Evolutionary conservation across 2,113 vertebrate genomes (phyloP).

Genomic region (Elgaria multicarinata): DNA sequence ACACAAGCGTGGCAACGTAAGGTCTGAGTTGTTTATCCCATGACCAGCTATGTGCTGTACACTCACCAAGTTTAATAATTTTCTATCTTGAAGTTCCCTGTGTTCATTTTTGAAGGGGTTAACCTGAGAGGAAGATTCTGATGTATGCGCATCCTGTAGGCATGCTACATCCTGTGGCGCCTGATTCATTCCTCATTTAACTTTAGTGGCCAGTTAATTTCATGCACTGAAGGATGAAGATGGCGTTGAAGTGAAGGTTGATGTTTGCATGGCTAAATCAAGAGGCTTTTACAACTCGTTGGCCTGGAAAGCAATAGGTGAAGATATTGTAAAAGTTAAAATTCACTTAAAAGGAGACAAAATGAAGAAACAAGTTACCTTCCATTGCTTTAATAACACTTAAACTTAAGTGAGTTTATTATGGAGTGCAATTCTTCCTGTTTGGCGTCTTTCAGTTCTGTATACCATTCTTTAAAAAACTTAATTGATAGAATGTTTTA

Average conservation of each 20-base stretch:
- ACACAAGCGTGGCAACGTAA: too few species aligned
- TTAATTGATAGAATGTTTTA: slow-evolving; percentile 6
- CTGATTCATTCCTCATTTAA: slow-evolving; percentile 35
- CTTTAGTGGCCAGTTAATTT: not conserved
- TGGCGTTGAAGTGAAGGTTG: slow-evolving; percentile 27
- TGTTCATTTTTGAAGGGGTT: too few species aligned
- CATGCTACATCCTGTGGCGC: slow-evolving; percentile 8
- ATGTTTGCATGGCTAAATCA: not conserved
- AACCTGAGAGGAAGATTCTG: too few species aligned
- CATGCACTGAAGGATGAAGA: not conserved
- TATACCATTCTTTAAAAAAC: not conserved
- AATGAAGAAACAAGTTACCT: not conserved
- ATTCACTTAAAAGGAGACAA: not conserved
- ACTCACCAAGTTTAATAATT: too few species aligned
- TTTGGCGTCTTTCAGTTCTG: not conserved
- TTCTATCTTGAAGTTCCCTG: too few species aligned
- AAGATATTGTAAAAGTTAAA: slow-evolving; percentile 8
- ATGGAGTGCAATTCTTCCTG: not conserved
- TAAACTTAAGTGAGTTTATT: not conserved
- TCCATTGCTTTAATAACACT: not conserved
- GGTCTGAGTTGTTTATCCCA: too few species aligned
- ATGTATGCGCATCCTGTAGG: too few species aligned
- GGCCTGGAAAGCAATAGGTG: slow-evolving; percentile 32
- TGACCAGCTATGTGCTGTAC: too few species aligned
- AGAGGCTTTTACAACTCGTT: slow-evolving; percentile 18